These are phyloP conservation scores for Petrolisthes manimaculis DNA, from an alignment of 2,888 invertebrate genomes.

Conservation along the genomic window DNA sequence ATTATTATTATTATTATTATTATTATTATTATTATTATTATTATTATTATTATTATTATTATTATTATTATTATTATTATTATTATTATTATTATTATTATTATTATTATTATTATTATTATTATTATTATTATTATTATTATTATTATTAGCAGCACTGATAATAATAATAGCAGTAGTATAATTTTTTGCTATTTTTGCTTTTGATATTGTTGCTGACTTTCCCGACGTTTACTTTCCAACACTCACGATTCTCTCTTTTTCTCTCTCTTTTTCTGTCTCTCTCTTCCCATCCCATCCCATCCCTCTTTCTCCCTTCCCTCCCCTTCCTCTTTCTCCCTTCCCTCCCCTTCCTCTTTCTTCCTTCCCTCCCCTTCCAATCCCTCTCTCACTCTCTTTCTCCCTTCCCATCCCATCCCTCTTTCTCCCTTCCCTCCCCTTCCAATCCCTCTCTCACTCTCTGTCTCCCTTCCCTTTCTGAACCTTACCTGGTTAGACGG, in stretches of 20 bases:
- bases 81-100: conserved; percentile 19
- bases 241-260: too few relatives aligned
- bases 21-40: conserved; percentile 15
- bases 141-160: conserved; percentile 9
- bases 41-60: conserved; percentile 18
- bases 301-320: neutral
- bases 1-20: conserved; percentile 22
- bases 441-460: neutral
- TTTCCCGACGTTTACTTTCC: neutral
- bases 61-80: conserved; percentile 21
- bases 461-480: neutral
- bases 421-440: conserved; percentile 3
- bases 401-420: neutral
- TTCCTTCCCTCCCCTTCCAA: neutral
- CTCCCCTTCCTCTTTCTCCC: neutral
- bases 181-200: neutral
- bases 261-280: neutral
- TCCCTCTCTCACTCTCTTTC: conserved; percentile 3
- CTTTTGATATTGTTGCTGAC: neutral
- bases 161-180: neutral
- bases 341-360: neutral
- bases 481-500: too few relatives aligned
- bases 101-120: conserved; percentile 19
- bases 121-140: conserved; percentile 16
- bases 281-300: neutral